Base-by-base conservation (phyloP, 2,797 vertebrate species). In the Gambelia wislizenii region DNA sequence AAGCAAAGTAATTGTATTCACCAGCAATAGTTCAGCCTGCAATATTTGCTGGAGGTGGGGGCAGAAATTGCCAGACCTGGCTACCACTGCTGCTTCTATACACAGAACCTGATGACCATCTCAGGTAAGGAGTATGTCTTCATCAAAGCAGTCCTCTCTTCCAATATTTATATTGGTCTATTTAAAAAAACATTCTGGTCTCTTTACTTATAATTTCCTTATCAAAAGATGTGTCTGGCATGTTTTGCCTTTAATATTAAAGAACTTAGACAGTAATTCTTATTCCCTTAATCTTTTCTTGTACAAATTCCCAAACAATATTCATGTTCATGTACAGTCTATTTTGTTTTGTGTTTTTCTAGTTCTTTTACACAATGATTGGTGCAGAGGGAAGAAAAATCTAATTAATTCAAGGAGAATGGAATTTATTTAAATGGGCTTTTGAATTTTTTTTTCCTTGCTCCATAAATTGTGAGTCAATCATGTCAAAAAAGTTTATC, bases 401-500 rank as follows among this genome's bases (percentile, higher is more conserved):
- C 27, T 61, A 44, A 76, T 85, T 76, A 76, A 47, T 59, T 42
- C 16, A 81, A 39, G 47, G 6, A 30, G n/a, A 47, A 30, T 18
- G 12, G n/a, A 6, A 54, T 14, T 20, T n/a, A 30, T n/a, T 75
- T 59, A 85, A 59, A 85, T 42, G 39, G 30, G 25, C 27, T 72
- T 20, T 44, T 56, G 36, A 5, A 39, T 42, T 42, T 49, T 83
- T 47, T 83, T 2, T 54, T 88, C 74, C 49, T 25, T 91, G 42
- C 56, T 25, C 47, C 16, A 54, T 64, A 84, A 72, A 47, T 89
- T 67, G 87, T 42, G 84, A 47, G 27, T 36, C 79, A 86, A 93
- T 94, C 67, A 85, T 85, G 83, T 30, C 72, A 92, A 82, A 86
- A 93, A 77, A 33, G 6, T 77, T 87, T 30, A 8, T 81, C 14